Evolutionary conservation across 2,113 vertebrate species (phyloP).

Genomic region (Barbus barbus): DNA sequence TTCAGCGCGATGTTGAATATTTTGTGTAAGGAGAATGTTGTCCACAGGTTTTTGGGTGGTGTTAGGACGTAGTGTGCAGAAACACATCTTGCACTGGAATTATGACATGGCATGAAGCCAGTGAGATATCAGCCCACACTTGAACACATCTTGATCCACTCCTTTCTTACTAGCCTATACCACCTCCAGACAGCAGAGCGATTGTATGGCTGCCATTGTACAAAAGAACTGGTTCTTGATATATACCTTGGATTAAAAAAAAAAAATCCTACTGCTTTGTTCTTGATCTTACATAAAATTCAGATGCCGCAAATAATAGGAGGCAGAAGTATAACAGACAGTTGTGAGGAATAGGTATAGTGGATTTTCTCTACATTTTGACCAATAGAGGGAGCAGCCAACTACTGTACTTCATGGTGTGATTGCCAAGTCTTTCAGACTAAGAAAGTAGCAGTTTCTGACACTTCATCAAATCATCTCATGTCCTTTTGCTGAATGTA

Average conservation of each 20-base stretch:
- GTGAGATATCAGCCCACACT: slow-evolving; percentile 45
- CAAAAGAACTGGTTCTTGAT: background rate
- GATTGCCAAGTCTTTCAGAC: background rate
- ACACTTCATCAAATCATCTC: no score
- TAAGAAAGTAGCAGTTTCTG: background rate
- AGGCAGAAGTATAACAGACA: background rate
- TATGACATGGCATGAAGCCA: slow-evolving; percentile 43
- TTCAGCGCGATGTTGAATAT: background rate
- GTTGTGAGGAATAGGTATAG: background rate
- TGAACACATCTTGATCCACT: slow-evolving; percentile 38
- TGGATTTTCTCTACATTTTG: slow-evolving; percentile 38
- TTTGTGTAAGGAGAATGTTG: background rate
- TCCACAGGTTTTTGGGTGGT: background rate
- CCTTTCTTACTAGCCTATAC: background rate
- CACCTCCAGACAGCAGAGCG: background rate
- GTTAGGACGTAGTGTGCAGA: background rate
- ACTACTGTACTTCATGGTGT: slow-evolving; percentile 29
- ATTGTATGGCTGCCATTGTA: slow-evolving; percentile 13
- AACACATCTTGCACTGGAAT: slow-evolving; percentile 33
- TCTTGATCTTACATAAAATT: background rate
- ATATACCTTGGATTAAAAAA: background rate
- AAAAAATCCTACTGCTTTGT: background rate
- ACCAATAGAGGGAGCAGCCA: slow-evolving; percentile 70
- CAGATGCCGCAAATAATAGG: background rate
- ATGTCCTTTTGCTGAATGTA: no score